Percentiles rank a stretch among this genome's conserved stretches.
Evolutionary conservation across 2,888 invertebrate genomes (phyloP).

Genomic region (Harpalus rufipes): DNA sequence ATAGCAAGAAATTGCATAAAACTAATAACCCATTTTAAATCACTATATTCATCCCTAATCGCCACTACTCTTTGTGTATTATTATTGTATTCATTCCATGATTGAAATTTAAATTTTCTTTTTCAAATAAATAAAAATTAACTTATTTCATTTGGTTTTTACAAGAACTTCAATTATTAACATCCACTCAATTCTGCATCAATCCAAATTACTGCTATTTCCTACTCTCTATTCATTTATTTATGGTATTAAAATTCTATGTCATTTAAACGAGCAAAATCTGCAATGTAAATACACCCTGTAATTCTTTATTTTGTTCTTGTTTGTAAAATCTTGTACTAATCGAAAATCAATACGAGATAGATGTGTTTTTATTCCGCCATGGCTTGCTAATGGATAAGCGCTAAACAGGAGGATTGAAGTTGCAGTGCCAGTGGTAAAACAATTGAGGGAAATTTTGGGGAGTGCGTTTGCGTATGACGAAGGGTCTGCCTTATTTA

Average conservation of each 20-base stretch:
- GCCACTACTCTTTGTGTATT: too few relatives aligned
- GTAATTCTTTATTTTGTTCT: constrained; percentile 19
- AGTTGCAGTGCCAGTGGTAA: constrained; percentile 17
- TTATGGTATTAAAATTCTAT: constrained; percentile 16
- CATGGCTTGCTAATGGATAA: constrained; percentile 19
- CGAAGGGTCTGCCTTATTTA: constrained; percentile 58
- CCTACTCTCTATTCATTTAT: constrained; percentile 7
- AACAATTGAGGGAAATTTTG: constrained; percentile 57
- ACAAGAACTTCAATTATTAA: neutral
- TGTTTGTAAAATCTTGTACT: constrained; percentile 29
- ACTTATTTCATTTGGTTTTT: neutral
- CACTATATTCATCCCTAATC: too few relatives aligned
- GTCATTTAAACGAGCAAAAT: constrained; percentile 30
- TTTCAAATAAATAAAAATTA: too few relatives aligned
- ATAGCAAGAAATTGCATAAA: too few relatives aligned
- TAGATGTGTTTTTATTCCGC: constrained; percentile 14
- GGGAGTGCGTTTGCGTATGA: constrained; percentile 38
- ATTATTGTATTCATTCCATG: too few relatives aligned
- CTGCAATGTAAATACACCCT: constrained; percentile 24
- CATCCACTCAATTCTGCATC: neutral
- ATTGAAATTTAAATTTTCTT: too few relatives aligned
- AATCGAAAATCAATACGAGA: constrained; percentile 51
- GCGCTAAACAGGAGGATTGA: neutral
- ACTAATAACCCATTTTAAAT: too few relatives aligned
- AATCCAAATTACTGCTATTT: neutral